Base-by-base conservation (phyloP, 2,797 vertebrate genomes). In the Hoplostethus mediterraneus region DNA sequence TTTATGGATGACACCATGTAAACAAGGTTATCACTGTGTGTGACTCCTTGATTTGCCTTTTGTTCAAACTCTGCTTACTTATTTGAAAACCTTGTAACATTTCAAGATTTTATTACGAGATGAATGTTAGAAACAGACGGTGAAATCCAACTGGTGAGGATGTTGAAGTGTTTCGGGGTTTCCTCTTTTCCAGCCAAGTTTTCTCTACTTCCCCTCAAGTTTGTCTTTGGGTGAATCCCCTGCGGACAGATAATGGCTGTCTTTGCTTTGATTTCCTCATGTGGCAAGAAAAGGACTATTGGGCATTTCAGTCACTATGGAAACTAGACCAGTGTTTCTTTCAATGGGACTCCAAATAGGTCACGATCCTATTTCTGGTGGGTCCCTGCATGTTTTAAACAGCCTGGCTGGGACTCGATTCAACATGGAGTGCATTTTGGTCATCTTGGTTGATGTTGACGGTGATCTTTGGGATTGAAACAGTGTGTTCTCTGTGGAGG, bases 1-100 rank as follows among this genome's bases (percentile, higher is more conserved):
- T 21, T 21, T 21, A 21, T 21, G 21, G 21, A 21, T 21, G 21
- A 21, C 21, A 21, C 21, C 21, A 21, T 21, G 21, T 21, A 21
- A 21, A 21, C 21, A 21, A 21, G 21, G 21, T 21, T 21, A 21
- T 21, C 21, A 21, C 36, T 48, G 52, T 7, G 1, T 4, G 52
- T 47, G 63, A 21, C 21, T 53, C 73, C 56, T 44, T 60, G 67
- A 62, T 58, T 49, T 17, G 58, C 54, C 59, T 62, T 38, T 53
- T 38, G 12, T 30, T 74, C 65, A 79, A 10, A 17, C 53, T 57
- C 14, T 6, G 28, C 25, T 72, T 6, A 33, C n/a, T 10, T 28
- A 31, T 25, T 2, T 54, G 58, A 21, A 67, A 53, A 67, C 55
- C 61, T 57, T 6, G 13, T 58, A 40, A 73, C 21, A 21, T 21